Evolutionary conservation across 2,113 vertebrate genomes (phyloP).

Genomic region (Brachyistius frenatus): DNA sequence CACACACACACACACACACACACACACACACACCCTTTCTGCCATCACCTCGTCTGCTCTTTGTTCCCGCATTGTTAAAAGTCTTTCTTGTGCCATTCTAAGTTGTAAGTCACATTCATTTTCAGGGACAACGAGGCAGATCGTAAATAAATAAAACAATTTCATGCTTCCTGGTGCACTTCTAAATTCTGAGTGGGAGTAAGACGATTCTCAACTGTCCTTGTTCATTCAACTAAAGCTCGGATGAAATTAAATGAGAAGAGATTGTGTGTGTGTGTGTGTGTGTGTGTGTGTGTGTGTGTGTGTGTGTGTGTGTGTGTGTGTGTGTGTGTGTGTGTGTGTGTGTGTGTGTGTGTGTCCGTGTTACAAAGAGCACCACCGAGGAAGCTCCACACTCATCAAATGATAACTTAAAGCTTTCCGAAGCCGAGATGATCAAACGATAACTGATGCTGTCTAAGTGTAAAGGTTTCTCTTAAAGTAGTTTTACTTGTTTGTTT

Average conservation of each 20-base stretch:
- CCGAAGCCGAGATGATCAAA: slow-evolving; percentile 54
- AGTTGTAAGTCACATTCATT: slow-evolving; percentile 71
- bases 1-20: too few relatives aligned
- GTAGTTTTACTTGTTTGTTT: slow-evolving; percentile 28
- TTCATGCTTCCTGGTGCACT: slow-evolving; percentile 77
- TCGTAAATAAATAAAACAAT: slow-evolving; percentile 82
- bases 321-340: slow-evolving; percentile 24
- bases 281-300: slow-evolving; percentile 16
- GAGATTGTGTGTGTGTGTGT: slow-evolving; percentile 35
- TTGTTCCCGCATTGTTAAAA: slow-evolving; percentile 52
- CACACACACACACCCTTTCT: neutral
- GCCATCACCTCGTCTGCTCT: slow-evolving; percentile 18
- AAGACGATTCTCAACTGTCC: slow-evolving; percentile 70
- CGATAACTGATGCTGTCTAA: slow-evolving; percentile 30
- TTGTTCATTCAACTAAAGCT: slow-evolving; percentile 68
- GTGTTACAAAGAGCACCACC: slow-evolving; percentile 52
- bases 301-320: slow-evolving; percentile 20
- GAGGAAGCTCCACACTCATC: slow-evolving; percentile 40
- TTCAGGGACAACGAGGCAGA: slow-evolving; percentile 71
- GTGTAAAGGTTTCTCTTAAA: slow-evolving; percentile 17
- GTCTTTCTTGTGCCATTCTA: slow-evolving; percentile 55
- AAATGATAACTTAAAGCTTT: slow-evolving; percentile 49
- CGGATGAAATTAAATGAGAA: slow-evolving; percentile 68
- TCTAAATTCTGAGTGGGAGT: slow-evolving; percentile 70
- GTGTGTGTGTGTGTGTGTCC: slow-evolving; percentile 20